A percentile compares a stretch with the other conserved stretches of the same genome.
phyloP scores from a whole-genome alignment of 2,113 vertebrate genomes.

The Neotragus moschatus region DNA sequence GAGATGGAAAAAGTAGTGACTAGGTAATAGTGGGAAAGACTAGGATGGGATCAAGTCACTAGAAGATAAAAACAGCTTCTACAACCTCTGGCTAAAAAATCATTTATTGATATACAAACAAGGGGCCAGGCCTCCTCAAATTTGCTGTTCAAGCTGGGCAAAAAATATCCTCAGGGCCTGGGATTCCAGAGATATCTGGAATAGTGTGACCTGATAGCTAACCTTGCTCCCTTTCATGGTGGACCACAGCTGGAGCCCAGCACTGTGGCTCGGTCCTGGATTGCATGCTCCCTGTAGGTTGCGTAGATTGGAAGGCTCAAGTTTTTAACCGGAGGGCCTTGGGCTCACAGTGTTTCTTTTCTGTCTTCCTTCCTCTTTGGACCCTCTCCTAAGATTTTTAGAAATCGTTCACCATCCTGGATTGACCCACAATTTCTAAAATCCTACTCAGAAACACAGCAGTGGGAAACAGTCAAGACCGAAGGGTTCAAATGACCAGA shows the following conservation, averaged over 20 bases:
- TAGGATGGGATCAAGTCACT: neutral
- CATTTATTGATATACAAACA: neutral
- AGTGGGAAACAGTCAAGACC: neutral
- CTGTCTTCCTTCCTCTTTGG: neutral
- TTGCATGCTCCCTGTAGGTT: neutral
- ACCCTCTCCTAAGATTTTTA: neutral
- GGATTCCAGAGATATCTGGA: neutral
- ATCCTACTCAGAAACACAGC: neutral
- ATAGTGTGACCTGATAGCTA: neutral
- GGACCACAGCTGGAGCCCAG: neutral
- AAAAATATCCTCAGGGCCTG: neutral
- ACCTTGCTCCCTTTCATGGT: neutral
- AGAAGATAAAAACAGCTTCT: neutral
- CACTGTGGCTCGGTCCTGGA: neutral
- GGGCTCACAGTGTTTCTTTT: neutral
- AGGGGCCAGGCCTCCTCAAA: neutral
- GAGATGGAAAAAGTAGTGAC: neutral
- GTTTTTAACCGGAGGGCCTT: neutral
- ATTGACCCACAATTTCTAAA: neutral
- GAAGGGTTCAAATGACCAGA: neutral
- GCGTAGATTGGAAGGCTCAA: neutral
- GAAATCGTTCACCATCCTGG: neutral
- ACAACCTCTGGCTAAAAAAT: neutral
- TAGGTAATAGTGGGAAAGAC: neutral
- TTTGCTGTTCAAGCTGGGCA: neutral